Conservation (phyloP, 2,888 invertebrate genomes). For the Drosophila paramelanica region DNA sequence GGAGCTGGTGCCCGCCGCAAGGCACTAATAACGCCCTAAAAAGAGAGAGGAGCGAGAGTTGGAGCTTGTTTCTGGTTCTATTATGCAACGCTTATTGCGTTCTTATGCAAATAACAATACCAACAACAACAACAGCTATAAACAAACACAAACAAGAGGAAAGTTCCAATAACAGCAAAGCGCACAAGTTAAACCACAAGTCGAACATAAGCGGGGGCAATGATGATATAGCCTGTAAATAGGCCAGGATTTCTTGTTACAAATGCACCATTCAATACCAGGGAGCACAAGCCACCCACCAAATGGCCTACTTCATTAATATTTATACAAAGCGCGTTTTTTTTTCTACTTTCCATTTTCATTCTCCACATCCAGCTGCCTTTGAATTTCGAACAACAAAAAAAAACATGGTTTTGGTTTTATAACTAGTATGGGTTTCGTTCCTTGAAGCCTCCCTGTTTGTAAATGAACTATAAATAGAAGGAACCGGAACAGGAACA, state of each 20-base stretch:
- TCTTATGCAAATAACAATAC: slow-evolving; percentile 71
- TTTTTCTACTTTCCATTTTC: slow-evolving; percentile 31
- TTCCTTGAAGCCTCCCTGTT: background rate
- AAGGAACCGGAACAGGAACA: slow-evolving; percentile 26
- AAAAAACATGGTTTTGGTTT: slow-evolving; percentile 17
- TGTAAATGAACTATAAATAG: slow-evolving; percentile 65
- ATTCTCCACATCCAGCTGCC: slow-evolving; percentile 13
- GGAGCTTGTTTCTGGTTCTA: slow-evolving; percentile 48
- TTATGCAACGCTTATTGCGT: slow-evolving; percentile 60
- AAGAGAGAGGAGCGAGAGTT: slow-evolving; percentile 5
- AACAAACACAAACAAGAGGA: slow-evolving; percentile 30
- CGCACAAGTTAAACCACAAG: slow-evolving; percentile 39
- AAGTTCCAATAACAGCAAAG: slow-evolving; percentile 52
- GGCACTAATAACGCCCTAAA: slow-evolving; percentile 41
- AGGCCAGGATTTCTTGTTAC: slow-evolving; percentile 76
- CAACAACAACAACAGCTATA: slow-evolving; percentile 21
- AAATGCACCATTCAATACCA: slow-evolving; percentile 63
- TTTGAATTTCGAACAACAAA: slow-evolving; percentile 55
- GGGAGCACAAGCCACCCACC: slow-evolving; percentile 44
- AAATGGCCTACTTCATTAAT: slow-evolving; percentile 76
- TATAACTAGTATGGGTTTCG: slow-evolving; percentile 21
- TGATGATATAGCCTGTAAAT: slow-evolving; percentile 58
- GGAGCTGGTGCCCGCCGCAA: slow-evolving; percentile 22
- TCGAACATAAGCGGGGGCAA: slow-evolving; percentile 2
- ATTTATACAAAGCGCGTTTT: slow-evolving; percentile 67